Evolutionary conservation across 2,888 invertebrate species (phyloP), one percentile per base, ranked within the genome.

Genomic region (Drosophila parthenogenetica): DNA sequence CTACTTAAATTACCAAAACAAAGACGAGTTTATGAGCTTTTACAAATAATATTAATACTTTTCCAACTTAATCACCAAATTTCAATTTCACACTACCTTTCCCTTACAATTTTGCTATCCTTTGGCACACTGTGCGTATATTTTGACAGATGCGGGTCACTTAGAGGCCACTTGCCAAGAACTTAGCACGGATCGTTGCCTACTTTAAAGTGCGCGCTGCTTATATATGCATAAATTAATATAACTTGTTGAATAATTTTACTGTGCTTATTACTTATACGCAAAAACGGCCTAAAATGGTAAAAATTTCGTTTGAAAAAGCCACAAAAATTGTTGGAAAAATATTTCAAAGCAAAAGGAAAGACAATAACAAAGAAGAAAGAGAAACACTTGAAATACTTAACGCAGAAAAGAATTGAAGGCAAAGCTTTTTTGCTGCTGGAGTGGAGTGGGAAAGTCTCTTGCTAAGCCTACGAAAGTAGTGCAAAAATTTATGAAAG

Each of bases 331-430:
- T 35, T 50, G 50, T 39, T 55, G 43, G 53, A 54, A 68, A 71
- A 29, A 67, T 66, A 75, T 70, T 76, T 73, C 51, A 62, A 65
- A 49, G 43, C 22, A 50, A 65, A 61, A 37, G 22, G 40, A 19
- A 19, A 37, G 51, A 40, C 25, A 25, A 54, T 5, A 11, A 7
- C 16, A 10, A 19, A 32, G 10, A 42, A 32, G 19, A 32, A 29
- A 35, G 4, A n/a, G n/a, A 82, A 68, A 77, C 86, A 69, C 71
- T 85, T 69, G 63, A 71, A 83, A 80, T 79, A 64, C 69, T 81
- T 76, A 62, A 46, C 46, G 63, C 45, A 55, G 72, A 57, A 22
- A 55, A 39, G 57, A 69, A 68, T 68, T 65, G 72, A 69, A 74
- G 55, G 70, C 22, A 58, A 68, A 55, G 74, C 51, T 67, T 13